These are phyloP conservation scores for Menidia beryllina DNA, from an alignment of 2,113 vertebrate genomes.

Conservation along the genomic window DNA sequence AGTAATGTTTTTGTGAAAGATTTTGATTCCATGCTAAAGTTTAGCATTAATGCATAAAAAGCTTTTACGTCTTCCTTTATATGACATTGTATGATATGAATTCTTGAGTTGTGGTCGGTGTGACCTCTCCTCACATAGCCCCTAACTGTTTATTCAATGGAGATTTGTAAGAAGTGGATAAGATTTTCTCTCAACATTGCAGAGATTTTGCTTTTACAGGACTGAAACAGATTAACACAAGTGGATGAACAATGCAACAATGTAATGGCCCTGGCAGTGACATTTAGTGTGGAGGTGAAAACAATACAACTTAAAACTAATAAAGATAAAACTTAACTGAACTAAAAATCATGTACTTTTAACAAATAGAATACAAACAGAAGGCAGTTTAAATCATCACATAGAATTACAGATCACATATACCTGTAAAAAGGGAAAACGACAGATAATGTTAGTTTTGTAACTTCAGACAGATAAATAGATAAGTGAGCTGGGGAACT, in stretches of 20 bases:
- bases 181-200: not conserved
- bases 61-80: not conserved
- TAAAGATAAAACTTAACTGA: not conserved
- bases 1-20: not conserved
- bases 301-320: not conserved
- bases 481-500: not conserved
- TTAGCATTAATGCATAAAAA: not conserved
- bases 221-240: not conserved
- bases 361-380: not conserved
- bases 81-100: not conserved
- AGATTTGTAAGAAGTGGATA: not conserved
- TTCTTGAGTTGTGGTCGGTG: not conserved
- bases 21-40: not conserved
- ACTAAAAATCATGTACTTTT: not conserved
- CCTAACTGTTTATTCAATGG: not conserved
- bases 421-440: not conserved
- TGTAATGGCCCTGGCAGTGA: too few species aligned
- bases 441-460: not conserved
- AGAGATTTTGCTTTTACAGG: not conserved
- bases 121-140: not conserved
- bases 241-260: not conserved
- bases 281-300: too few species aligned
- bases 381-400: not conserved
- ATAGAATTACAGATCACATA: not conserved
- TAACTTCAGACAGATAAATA: too few species aligned